Percentiles rank a stretch among this genome's conserved stretches.
phyloP scores from a whole-genome alignment of 2,797 vertebrate genomes.

The Melanotaenia pygmaea region DNA sequence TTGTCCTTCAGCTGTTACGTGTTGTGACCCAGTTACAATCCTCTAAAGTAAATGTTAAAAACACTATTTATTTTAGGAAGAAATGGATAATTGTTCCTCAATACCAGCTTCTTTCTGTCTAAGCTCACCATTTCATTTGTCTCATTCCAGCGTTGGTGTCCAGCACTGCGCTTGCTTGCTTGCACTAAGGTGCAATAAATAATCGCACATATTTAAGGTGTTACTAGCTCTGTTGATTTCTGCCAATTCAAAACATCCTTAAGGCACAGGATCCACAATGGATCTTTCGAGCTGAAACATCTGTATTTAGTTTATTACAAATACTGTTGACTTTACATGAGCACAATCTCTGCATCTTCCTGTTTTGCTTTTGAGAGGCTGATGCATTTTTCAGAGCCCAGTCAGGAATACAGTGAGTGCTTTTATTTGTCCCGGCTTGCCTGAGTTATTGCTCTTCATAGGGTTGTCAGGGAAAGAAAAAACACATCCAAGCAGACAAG shows the following conservation, averaged over 20 bases:
- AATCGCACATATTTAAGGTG: not conserved
- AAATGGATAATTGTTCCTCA: not conserved
- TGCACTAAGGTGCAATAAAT: not conserved
- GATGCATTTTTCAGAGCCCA: slow-evolving; percentile 24
- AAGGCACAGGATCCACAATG: not conserved
- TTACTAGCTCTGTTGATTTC: slow-evolving; percentile 1
- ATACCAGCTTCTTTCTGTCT: not conserved
- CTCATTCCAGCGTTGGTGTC: not conserved
- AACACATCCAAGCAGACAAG: slow-evolving; percentile 36
- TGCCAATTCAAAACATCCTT: slow-evolving; percentile 2
- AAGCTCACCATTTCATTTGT: not conserved
- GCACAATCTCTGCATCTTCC: slow-evolving; percentile 11
- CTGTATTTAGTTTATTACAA: slow-evolving; percentile 16
- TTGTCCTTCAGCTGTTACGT: not conserved
- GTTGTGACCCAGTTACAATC: slow-evolving; percentile 1
- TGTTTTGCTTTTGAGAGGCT: slow-evolving; percentile 17
- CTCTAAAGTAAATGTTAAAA: not conserved
- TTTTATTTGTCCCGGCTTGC: slow-evolving; percentile 39
- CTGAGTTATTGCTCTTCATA: slow-evolving; percentile 41
- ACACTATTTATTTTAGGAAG: not conserved
- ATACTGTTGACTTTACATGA: slow-evolving; percentile 17
- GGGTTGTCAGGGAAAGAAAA: slow-evolving; percentile 47
- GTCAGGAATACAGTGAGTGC: slow-evolving; percentile 24
- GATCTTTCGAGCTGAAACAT: not conserved
- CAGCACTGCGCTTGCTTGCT: not conserved